Percentiles rank a stretch among this genome's conserved stretches.
phyloP scores from a whole-genome alignment of 2,888 invertebrate species.

The Acrocyrtus sp. region DNA sequence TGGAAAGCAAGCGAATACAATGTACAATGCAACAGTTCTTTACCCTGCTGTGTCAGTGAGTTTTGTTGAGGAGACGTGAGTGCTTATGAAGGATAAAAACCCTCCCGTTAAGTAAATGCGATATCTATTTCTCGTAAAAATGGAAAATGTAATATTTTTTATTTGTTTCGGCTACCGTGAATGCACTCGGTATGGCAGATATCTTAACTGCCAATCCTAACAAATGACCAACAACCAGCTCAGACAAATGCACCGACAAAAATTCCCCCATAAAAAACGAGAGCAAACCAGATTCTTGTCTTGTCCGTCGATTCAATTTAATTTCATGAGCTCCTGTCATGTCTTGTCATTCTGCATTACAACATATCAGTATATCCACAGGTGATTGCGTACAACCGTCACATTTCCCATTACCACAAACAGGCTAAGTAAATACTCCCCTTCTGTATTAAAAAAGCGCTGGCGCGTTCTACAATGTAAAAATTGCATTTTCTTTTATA shows the following conservation, averaged over 20 bases:
- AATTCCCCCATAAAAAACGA: not conserved
- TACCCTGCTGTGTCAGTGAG: too few relatives aligned
- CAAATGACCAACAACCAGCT: constrained; percentile 35
- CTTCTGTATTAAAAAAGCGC: not conserved
- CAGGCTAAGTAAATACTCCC: not conserved
- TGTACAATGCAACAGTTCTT: too few relatives aligned
- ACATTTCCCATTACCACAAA: too few relatives aligned
- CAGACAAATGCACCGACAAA: not conserved
- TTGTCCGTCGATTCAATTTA: constrained; percentile 48
- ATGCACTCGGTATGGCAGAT: not conserved
- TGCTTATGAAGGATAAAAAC: too few relatives aligned
- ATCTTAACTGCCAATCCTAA: constrained; percentile 47
- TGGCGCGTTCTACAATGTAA: not conserved
- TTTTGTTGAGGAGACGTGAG: too few relatives aligned
- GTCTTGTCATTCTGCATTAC: constrained; percentile 52
- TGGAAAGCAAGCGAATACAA: not conserved
- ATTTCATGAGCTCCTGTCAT: constrained; percentile 55
- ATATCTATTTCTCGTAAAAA: too few relatives aligned
- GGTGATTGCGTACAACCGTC: constrained; percentile 30
- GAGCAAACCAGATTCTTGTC: constrained; percentile 12
- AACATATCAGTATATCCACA: constrained; percentile 54
- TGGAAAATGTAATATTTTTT: too few relatives aligned
- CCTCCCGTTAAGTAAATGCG: too few relatives aligned
- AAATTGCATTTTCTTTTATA: not conserved
- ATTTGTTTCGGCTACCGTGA: constrained; percentile 40